Evolutionary conservation across 1,140 invertebrate genomes (phyloP).

Genomic region (Diachasma alloeum): DNA sequence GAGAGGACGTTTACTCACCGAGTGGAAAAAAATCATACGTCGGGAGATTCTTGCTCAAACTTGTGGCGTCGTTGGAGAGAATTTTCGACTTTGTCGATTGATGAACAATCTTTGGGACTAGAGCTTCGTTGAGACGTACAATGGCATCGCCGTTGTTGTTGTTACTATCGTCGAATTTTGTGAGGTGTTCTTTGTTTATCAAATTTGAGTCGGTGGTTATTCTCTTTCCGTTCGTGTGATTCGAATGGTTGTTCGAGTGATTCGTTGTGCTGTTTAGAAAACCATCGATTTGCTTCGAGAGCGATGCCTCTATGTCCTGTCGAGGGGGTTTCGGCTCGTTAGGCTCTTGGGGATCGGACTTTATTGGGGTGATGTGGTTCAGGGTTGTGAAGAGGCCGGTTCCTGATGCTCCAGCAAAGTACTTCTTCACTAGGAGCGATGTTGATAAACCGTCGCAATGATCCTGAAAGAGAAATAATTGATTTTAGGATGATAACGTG

Average conservation of each 20-base stretch:
- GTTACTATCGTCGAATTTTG: slow-evolving; percentile 41
- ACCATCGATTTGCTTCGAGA: slow-evolving; percentile 27
- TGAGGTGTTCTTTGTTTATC: slow-evolving; percentile 33
- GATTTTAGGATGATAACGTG: too few relatives aligned
- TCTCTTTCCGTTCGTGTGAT: slow-evolving; percentile 37
- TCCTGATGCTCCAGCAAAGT: slow-evolving; percentile 35
- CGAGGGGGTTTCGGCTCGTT: slow-evolving; percentile 35
- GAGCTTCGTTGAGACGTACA: slow-evolving; percentile 27
- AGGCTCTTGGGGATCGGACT: slow-evolving; percentile 36
- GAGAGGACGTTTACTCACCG: slow-evolving; percentile 36
- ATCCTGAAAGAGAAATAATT: slow-evolving; percentile 34
- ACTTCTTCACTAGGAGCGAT: slow-evolving; percentile 35
- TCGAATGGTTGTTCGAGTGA: slow-evolving; percentile 19
- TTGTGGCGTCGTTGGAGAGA: slow-evolving; percentile 39
- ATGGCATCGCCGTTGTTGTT: slow-evolving; percentile 19
- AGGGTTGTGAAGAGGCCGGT: slow-evolving; percentile 44
- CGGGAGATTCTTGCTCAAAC: slow-evolving; percentile 35
- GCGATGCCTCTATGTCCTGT: slow-evolving; percentile 24
- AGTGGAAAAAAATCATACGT: slow-evolving; percentile 39
- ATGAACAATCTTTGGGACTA: slow-evolving; percentile 40
- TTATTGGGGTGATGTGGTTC: slow-evolving; percentile 42
- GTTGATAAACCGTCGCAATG: slow-evolving; percentile 19
- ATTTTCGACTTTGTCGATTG: slow-evolving; percentile 41
- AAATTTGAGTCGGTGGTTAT: slow-evolving; percentile 32
- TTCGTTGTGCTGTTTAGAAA: slow-evolving; percentile 29